These are phyloP conservation scores for Drosophila leonis DNA, from an alignment of 2,888 invertebrate species.

Conservation along the genomic window DNA sequence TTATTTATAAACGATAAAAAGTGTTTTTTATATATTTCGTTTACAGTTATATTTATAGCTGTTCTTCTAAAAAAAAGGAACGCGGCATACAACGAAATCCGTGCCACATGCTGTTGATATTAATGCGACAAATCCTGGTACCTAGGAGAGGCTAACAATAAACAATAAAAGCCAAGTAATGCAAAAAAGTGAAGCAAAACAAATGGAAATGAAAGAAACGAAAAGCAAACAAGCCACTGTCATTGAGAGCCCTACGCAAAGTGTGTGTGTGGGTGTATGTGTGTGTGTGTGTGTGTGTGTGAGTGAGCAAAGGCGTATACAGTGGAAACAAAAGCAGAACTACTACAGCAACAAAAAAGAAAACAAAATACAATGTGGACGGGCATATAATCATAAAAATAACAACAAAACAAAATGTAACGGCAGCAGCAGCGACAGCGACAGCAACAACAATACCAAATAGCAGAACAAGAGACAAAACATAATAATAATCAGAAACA, in stretches of 20 bases:
- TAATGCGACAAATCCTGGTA: slow-evolving; percentile 27
- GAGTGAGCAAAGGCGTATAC: slow-evolving; percentile 7
- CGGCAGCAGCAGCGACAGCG: slow-evolving; percentile 18
- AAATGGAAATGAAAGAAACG: slow-evolving; percentile 13
- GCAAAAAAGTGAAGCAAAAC: slow-evolving; percentile 39
- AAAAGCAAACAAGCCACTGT: slow-evolving; percentile 27
- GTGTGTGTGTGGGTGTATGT: slow-evolving; percentile 27
- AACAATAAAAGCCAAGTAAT: slow-evolving; percentile 60
- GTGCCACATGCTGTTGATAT: slow-evolving; percentile 8
- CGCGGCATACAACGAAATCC: slow-evolving; percentile 21
- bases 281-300: slow-evolving; percentile 31
- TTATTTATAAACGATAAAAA: not conserved
- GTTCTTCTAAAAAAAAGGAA: not conserved
- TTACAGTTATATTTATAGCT: not conserved
- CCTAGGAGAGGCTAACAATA: slow-evolving; percentile 20
- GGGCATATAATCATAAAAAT: slow-evolving; percentile 57
- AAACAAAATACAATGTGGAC: slow-evolving; percentile 42
- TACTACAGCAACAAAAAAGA: slow-evolving; percentile 27
- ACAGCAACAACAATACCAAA: slow-evolving; percentile 55
- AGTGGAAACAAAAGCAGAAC: slow-evolving; percentile 54
- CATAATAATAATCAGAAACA: slow-evolving; percentile 82
- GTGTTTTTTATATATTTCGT: not conserved
- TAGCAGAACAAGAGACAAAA: slow-evolving; percentile 72
- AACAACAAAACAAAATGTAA: slow-evolving; percentile 60
- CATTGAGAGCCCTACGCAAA: slow-evolving; percentile 24